Percentiles rank a stretch among this genome's conserved stretches.
These are phyloP conservation scores for Melanargia galathea DNA, from an alignment of 2,888 invertebrate species.

Conservation along the genomic window DNA sequence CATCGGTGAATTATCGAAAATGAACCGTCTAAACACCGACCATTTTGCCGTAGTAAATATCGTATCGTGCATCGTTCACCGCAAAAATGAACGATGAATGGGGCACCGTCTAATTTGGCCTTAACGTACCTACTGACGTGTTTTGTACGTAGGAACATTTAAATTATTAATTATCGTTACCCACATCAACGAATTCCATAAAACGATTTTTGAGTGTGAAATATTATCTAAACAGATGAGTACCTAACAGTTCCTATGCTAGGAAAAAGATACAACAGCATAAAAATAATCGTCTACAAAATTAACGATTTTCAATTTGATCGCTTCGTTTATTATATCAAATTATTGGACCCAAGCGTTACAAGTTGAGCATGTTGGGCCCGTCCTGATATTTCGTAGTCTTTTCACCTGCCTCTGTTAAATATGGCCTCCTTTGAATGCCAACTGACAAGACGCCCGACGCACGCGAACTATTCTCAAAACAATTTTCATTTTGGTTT, in stretches of 20 bases:
- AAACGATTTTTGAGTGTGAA: too few species aligned
- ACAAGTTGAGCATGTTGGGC: conserved; percentile 39
- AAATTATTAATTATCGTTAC: too few species aligned
- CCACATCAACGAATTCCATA: too few species aligned
- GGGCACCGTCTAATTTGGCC: too few species aligned
- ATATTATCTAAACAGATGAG: conserved; percentile 4
- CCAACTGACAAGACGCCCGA: conserved; percentile 39
- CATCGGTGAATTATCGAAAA: too few species aligned
- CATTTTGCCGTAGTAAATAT: too few species aligned
- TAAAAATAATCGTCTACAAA: neutral
- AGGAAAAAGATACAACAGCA: neutral
- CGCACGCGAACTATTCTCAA: conserved; percentile 40
- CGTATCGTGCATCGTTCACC: too few species aligned
- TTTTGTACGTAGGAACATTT: too few species aligned
- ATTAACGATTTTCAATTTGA: neutral
- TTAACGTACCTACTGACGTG: too few species aligned
- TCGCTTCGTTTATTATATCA: conserved; percentile 8
- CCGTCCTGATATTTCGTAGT: conserved; percentile 42
- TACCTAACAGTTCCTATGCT: conserved; percentile 1
- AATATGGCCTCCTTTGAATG: conserved; percentile 41
- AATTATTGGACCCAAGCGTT: conserved; percentile 22
- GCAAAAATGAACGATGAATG: too few species aligned
- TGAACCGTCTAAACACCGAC: too few species aligned
- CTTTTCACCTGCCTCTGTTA: conserved; percentile 49
- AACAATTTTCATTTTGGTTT: neutral